Evolutionary conservation across 1,140 invertebrate genomes (phyloP), one percentile per base, ranked within the genome.

Genomic region (Drosophila albomicans): DNA sequence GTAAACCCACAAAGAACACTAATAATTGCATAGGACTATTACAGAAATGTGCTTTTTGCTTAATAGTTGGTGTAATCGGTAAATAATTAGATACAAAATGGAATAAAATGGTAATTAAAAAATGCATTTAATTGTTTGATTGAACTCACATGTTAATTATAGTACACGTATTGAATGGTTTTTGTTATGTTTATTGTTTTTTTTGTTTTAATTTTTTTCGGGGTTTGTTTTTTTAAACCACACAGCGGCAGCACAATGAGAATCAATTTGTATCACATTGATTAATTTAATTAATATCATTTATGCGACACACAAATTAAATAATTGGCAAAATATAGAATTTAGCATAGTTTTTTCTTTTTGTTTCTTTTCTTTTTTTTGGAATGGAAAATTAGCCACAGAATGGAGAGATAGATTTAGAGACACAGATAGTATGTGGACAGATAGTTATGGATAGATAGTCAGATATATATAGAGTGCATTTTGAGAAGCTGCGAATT

Each of bases 211-310:
- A 6, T 56, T 61, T 62, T 62, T 59, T 4, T 25, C 20, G 20
- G 20, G 62, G 80, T 70, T 81, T 57, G 43, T 56, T 25, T 10
- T 52, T 51, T 20, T 49, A 51, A 65, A 65, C 13, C 69, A 76
- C 74, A 84, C 82, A 79, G 82, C 82, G 71, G 82, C 79, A 87
- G 73, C 79, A 86, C 58, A 85, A 86, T 87, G 63, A 86, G 61
- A 85, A 82, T 85, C 79, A 85, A 87, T 85, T 85, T 80, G 75
- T 87, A 87, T 76, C 82, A 87, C 35, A 86, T 86, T 86, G 82
- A 86, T 86, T 86, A 86, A 86, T 82, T 65, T 52, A 69, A 51
- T 73, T 85, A 64, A 10, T 70, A 38, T 85, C 52, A 62, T 75
- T 64, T 61, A 66, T 62, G 49, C 16, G 58, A 56, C 13, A 41